Evolutionary conservation across 2,113 vertebrate genomes (phyloP), one percentile per base, ranked within the genome.

Genomic region (Columba livia): DNA sequence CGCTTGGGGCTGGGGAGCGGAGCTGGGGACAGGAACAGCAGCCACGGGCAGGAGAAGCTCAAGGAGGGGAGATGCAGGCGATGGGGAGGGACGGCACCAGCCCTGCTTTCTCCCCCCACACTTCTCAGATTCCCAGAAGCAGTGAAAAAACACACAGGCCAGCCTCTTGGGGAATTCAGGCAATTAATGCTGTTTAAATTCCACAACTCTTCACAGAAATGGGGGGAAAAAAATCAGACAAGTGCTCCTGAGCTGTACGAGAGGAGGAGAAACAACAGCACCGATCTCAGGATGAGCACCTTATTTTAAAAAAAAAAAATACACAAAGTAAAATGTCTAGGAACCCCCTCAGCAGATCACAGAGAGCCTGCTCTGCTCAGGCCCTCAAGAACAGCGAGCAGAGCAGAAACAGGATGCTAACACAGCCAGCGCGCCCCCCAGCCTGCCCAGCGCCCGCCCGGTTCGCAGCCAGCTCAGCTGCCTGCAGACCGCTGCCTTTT

Each of bases 151-250:
- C 2, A 13, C 2, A 3, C 38, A 79, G 79, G 88, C 71, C 88
- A 92, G 36, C 12, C 42, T 34, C 54, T 85, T n/a, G 1, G 77
- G 71, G 62, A 88, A 62, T 61, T 85, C n/a, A 16, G n/a, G 77
- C 66, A 74, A 74, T 93, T 89, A 92, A 40, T 6, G 42, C 57
- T 61, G 72, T 78, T 96, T 70, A 58, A 84, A 75, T 69, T 88
- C 79, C 91, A 74, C 47, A 64, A 38, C 69, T 25, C 80, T 90
- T 93, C 90, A 92, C n/a, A 29, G 71, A 86, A 95, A 73, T 51
- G 57, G 77, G n/a, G 36, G 53, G 42, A 14, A 69, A 73, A 32
- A 53, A 81, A 72, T 73, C 71, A 80, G 60, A 38, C 24, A 58
- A 93, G 51, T 58, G 79, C 58, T 95, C 90, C 92, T 24, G 47